Conservation (phyloP, 30 jellyfish, hydroid and myxozoan genomes). For the Phacellophora camtschatica region DNA sequence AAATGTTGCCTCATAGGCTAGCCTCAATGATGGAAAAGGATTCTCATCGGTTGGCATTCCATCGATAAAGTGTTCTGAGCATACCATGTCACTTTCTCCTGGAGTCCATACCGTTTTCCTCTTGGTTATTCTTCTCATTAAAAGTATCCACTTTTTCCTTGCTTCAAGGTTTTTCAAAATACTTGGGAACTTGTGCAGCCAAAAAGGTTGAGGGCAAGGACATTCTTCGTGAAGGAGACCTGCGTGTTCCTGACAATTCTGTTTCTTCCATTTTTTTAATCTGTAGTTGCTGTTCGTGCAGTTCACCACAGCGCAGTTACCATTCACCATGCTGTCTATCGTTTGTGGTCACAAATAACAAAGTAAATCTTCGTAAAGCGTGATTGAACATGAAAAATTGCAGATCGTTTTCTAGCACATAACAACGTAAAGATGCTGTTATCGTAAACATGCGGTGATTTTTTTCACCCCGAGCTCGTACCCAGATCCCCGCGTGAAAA, state of each 20-base stretch:
- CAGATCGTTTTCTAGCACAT: too few relatives aligned
- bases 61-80: constrained; percentile 22
- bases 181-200: background rate
- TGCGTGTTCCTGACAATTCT: background rate
- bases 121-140: background rate
- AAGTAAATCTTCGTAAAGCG: too few relatives aligned
- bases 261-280: background rate
- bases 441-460: too few relatives aligned
- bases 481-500: too few relatives aligned
- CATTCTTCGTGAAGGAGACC: constrained; percentile 4
- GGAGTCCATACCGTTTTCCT: constrained; percentile 3
- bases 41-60: constrained; percentile 5
- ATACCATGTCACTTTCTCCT: constrained; percentile 6
- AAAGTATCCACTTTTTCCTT: background rate
- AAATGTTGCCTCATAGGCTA: constrained; percentile 13
- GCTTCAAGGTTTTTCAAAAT: background rate
- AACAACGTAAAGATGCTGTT: too few relatives aligned
- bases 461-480: too few relatives aligned
- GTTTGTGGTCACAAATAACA: too few relatives aligned
- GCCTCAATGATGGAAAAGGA: background rate
- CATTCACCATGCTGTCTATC: background rate
- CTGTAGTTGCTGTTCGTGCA: background rate
- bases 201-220: background rate
- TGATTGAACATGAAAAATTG: too few relatives aligned
- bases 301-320: constrained; percentile 1